Evolutionary conservation across 2,113 vertebrate species (phyloP).

Genomic region (Suncus etruscus): DNA sequence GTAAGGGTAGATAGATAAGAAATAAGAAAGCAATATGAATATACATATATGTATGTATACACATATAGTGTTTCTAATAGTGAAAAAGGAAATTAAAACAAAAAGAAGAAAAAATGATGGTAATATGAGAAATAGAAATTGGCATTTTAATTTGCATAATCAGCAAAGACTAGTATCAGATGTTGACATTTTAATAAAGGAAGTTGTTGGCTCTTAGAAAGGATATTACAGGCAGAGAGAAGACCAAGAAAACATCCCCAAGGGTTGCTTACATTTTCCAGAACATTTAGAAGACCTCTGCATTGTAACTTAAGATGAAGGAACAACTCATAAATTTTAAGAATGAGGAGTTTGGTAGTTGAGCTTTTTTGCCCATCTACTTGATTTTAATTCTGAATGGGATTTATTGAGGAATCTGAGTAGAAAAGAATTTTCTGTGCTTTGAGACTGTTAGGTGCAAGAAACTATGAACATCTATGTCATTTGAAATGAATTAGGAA

Average conservation of each 20-base stretch:
- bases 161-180: not conserved
- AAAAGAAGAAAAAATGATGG: not conserved
- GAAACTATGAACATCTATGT: not conserved
- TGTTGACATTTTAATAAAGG: not conserved
- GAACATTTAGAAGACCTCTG: not conserved
- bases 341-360: too few relatives aligned
- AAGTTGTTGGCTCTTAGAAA: not conserved
- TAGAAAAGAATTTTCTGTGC: not conserved
- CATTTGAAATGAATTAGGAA: slow-evolving; percentile 9
- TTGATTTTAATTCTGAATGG: not conserved
- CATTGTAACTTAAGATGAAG: not conserved
- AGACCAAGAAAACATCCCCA: not conserved
- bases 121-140: not conserved
- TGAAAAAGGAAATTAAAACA: slow-evolving; percentile 31
- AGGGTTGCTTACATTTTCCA: not conserved
- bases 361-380: not conserved
- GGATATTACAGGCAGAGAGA: not conserved
- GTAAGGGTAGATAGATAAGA: not conserved
- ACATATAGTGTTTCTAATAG: not conserved
- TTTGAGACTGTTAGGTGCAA: not conserved
- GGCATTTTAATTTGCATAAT: not conserved
- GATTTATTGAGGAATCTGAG: not conserved
- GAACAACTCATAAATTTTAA: not conserved
- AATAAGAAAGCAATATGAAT: not conserved
- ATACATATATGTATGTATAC: too few relatives aligned